Evolutionary conservation across 2,888 invertebrate genomes (phyloP).

Genomic region (Calliopum simillimum): DNA sequence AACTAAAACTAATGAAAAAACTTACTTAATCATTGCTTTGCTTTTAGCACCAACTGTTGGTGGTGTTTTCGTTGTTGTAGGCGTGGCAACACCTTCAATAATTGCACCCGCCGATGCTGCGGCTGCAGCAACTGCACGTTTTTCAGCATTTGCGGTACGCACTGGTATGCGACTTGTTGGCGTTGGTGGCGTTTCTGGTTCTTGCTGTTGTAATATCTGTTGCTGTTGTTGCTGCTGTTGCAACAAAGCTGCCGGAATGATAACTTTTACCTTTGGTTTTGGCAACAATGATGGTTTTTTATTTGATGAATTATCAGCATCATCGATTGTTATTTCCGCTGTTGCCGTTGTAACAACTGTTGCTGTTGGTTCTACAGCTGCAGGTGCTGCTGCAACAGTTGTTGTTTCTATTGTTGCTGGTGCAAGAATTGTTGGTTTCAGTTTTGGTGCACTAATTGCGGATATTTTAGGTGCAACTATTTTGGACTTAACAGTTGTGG

Average conservation of each 20-base stretch:
- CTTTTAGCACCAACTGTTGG: slow-evolving; percentile 48
- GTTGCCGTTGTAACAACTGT: slow-evolving; percentile 43
- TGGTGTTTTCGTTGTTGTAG: neutral
- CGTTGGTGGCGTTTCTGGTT: slow-evolving; percentile 46
- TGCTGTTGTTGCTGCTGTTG: slow-evolving; percentile 53
- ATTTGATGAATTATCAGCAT: slow-evolving; percentile 6
- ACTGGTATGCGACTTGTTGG: slow-evolving; percentile 65
- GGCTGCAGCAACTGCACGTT: slow-evolving; percentile 46
- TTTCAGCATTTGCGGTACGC: slow-evolving; percentile 65
- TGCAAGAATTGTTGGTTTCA: slow-evolving; percentile 24
- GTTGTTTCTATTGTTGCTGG: slow-evolving; percentile 34
- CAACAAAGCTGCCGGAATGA: slow-evolving; percentile 59
- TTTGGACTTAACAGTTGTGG: neutral
- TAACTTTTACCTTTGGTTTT: slow-evolving; percentile 65
- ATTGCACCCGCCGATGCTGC: slow-evolving; percentile 2
- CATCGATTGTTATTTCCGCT: slow-evolving; percentile 20
- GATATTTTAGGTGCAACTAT: slow-evolving; percentile 49
- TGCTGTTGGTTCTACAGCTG: slow-evolving; percentile 44
- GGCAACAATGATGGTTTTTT: slow-evolving; percentile 64
- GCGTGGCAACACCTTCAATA: slow-evolving; percentile 1
- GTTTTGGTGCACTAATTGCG: slow-evolving; percentile 40
- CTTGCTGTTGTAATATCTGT: slow-evolving; percentile 43
- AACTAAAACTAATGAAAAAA: slow-evolving; percentile 45
- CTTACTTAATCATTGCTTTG: slow-evolving; percentile 61
- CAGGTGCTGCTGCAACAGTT: slow-evolving; percentile 31